A percentile compares a stretch with the other conserved stretches of the same genome.
These are phyloP conservation scores for Villa cingulata DNA, from an alignment of 2,888 invertebrate species.

Conservation along the genomic window DNA sequence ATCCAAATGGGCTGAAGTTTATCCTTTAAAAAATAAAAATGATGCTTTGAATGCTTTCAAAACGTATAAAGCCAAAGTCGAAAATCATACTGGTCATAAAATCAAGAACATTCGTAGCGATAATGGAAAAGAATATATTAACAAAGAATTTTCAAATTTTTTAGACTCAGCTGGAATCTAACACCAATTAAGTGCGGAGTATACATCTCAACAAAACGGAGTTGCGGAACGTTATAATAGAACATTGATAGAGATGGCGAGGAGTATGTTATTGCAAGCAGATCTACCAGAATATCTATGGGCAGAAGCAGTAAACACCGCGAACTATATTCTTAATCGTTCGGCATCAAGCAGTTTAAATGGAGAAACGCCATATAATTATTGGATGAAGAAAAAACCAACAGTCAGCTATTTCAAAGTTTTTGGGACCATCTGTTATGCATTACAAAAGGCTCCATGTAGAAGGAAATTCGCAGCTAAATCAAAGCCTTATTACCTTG, in stretches of 20 bases:
- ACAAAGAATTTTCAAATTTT: slow-evolving; percentile 15
- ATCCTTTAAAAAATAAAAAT: too few relatives aligned
- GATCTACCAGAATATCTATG: slow-evolving; percentile 19
- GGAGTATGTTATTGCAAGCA: slow-evolving; percentile 16
- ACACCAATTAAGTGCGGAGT: slow-evolving; percentile 18
- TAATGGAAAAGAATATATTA: slow-evolving; percentile 21
- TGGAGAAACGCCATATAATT: slow-evolving; percentile 24
- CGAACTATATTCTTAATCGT: slow-evolving; percentile 17
- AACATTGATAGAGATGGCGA: slow-evolving; percentile 24
- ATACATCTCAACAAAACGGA: slow-evolving; percentile 29
- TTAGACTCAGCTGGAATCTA: slow-evolving; percentile 17
- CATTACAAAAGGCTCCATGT: too few relatives aligned
- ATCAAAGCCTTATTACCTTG: too few relatives aligned
- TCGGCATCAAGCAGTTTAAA: slow-evolving; percentile 1
- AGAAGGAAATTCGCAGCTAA: too few relatives aligned
- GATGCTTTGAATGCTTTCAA: slow-evolving; percentile 10
- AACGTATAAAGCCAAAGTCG: slow-evolving; percentile 12
- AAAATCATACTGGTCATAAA: slow-evolving; percentile 16
- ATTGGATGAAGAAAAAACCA: slow-evolving; percentile 19
- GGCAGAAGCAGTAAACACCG: too few relatives aligned
- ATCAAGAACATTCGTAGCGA: slow-evolving; percentile 18
- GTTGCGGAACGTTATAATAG: slow-evolving; percentile 25
- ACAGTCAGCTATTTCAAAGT: slow-evolving; percentile 13
- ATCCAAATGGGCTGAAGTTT: too few relatives aligned
- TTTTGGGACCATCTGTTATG: too few relatives aligned